Percentiles rank a stretch among this genome's conserved stretches.
Evolutionary conservation across 2,113 vertebrate genomes (phyloP).

Genomic region (Corythornis cristatus): DNA sequence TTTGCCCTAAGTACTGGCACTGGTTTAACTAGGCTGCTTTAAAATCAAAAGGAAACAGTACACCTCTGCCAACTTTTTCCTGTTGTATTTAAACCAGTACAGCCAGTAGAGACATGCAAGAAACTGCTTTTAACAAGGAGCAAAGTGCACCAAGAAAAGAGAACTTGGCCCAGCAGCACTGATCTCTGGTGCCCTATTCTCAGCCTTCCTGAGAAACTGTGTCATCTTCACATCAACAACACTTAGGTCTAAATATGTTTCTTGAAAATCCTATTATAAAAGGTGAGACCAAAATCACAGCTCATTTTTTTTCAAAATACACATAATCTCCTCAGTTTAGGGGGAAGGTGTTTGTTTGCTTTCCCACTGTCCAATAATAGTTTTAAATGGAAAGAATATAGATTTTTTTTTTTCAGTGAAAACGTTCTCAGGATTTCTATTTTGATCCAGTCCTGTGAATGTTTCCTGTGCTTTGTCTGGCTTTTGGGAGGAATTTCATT

Average conservation of each 20-base stretch:
- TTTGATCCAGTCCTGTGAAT: background rate
- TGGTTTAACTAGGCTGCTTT: conserved; percentile 1
- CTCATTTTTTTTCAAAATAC: background rate
- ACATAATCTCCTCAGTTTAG: background rate
- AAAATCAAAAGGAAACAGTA: background rate
- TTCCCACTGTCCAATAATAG: conserved; percentile 16
- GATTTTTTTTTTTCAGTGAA: background rate
- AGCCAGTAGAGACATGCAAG: background rate
- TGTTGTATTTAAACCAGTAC: background rate
- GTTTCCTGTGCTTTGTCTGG: background rate
- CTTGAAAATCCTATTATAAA: conserved; percentile 63
- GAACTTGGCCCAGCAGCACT: background rate
- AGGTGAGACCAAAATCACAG: conserved; percentile 67
- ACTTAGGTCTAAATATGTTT: conserved; percentile 73
- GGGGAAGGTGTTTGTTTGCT: conserved; percentile 5
- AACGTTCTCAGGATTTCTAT: background rate
- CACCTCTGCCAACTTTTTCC: background rate
- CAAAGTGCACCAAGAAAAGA: conserved; percentile 1
- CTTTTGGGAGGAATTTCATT: background rate
- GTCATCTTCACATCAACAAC: conserved; percentile 70
- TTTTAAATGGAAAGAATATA: conserved; percentile 19
- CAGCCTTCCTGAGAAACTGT: conserved; percentile 62
- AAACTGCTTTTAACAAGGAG: background rate
- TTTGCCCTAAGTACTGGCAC: background rate
- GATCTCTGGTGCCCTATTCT: conserved; percentile 44